Evolutionary conservation across 2,797 vertebrate species (phyloP).

Genomic region (Sylvia borin): DNA sequence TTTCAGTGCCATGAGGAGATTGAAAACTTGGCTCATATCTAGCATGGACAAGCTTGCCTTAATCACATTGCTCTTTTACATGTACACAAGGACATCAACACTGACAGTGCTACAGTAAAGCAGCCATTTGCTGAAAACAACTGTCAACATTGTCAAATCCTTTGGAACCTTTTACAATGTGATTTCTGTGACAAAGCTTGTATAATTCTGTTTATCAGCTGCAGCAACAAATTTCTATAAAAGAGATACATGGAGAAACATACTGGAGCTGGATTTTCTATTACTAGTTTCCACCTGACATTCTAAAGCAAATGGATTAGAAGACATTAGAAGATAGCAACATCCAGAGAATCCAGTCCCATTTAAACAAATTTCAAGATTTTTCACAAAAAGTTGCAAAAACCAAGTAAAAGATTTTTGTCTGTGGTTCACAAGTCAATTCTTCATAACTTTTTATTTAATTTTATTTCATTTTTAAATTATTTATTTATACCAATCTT

Average conservation of each 20-base stretch:
- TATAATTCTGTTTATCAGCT: slow-evolving; percentile 75
- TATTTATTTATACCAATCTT: background rate
- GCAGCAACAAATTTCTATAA: slow-evolving; percentile 61
- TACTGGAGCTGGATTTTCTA: slow-evolving; percentile 21
- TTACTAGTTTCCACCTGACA: background rate
- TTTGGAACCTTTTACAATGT: slow-evolving; percentile 78
- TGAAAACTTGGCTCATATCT: slow-evolving; percentile 81
- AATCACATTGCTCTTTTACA: slow-evolving; percentile 84
- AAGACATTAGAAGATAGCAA: background rate
- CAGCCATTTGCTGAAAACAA: slow-evolving; percentile 83
- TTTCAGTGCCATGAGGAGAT: slow-evolving; percentile 79
- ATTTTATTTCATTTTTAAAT: too few relatives aligned
- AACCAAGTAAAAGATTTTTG: background rate
- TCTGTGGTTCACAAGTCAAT: background rate
- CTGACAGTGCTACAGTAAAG: slow-evolving; percentile 80
- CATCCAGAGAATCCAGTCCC: background rate
- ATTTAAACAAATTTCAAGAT: background rate
- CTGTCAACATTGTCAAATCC: slow-evolving; percentile 81
- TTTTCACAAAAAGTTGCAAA: background rate
- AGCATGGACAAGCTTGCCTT: slow-evolving; percentile 82
- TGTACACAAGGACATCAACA: slow-evolving; percentile 81
- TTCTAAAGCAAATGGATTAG: background rate
- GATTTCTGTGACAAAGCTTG: slow-evolving; percentile 75
- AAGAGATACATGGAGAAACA: slow-evolving; percentile 22
- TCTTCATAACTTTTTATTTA: background rate